A percentile compares a stretch with the other conserved stretches of the same genome.
phyloP scores from a whole-genome alignment of 2,797 vertebrate genomes.

The Alauda arvensis region DNA sequence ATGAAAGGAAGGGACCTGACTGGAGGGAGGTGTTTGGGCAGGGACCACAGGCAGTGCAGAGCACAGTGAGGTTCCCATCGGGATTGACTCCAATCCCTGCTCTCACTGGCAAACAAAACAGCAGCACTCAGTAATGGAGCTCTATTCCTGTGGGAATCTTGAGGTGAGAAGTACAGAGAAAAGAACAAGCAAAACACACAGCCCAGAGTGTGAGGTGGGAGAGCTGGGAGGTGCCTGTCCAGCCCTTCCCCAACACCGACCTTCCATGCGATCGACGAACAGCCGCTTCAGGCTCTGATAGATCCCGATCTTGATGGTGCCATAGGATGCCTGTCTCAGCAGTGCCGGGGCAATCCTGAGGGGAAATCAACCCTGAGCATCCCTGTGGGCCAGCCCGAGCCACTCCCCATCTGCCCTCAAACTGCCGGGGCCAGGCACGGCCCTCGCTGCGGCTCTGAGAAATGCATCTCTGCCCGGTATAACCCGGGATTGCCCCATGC shows the following conservation, averaged over 20 bases:
- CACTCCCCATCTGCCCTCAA: accelerated
- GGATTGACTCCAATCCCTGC: neutral
- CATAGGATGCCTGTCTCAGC: constrained; percentile 91
- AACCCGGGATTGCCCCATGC: accelerated
- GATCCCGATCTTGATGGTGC: constrained; percentile 96
- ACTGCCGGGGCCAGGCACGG: accelerated
- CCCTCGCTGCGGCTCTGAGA: accelerated
- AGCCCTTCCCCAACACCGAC: constrained; percentile 52
- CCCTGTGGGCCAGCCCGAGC: accelerated
- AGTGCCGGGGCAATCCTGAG: constrained; percentile 90
- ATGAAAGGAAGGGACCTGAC: neutral
- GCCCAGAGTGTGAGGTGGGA: neutral
- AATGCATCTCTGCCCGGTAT: accelerated
- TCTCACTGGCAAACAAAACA: neutral
- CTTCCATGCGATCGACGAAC: constrained; percentile 90
- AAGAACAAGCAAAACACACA: neutral
- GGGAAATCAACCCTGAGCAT: neutral
- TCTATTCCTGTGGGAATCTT: neutral
- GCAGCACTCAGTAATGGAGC: accelerated
- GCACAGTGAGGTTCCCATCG: accelerated
- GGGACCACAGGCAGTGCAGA: neutral
- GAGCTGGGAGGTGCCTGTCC: accelerated
- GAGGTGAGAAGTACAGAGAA: neutral
- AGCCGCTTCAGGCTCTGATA: constrained; percentile 94
- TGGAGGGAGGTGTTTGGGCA: neutral